Conservation (phyloP, 2,888 invertebrate species). For the Philhelius pedissequus region DNA sequence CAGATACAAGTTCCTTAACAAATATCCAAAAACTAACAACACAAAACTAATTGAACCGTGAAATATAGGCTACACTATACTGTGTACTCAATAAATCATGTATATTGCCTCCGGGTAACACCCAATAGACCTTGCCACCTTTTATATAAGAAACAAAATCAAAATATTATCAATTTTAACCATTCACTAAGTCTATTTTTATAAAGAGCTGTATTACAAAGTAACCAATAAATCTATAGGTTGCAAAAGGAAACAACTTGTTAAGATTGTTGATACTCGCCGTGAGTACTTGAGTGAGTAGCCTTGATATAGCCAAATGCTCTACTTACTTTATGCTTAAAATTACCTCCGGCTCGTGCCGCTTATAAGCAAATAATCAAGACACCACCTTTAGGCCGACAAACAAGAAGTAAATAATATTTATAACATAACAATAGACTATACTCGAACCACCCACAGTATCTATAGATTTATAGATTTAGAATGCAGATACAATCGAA, state of each 20-base stretch:
- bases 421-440: constrained; percentile 34
- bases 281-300: constrained; percentile 8
- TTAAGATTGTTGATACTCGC: constrained; percentile 2
- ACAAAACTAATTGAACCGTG: constrained; percentile 34
- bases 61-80: constrained; percentile 24
- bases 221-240: background rate
- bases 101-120: constrained; percentile 46
- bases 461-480: background rate
- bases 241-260: constrained; percentile 35
- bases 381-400: constrained; percentile 2
- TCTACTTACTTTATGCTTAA: constrained; percentile 48
- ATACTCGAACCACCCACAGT: constrained; percentile 52
- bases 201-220: background rate
- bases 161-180: constrained; percentile 60
- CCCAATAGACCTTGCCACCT: constrained; percentile 48
- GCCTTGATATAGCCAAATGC: constrained; percentile 51
- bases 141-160: constrained; percentile 29
- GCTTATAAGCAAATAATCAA: constrained; percentile 40
- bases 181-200: constrained; percentile 55
- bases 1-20: background rate
- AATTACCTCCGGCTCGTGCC: constrained; percentile 64
- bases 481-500: constrained; percentile 32
- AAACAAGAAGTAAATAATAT: background rate
- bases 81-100: constrained; percentile 30
- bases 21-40: background rate